Evolutionary conservation across 2,113 vertebrate species (phyloP), one percentile per base, ranked within the genome.

Genomic region (Gnathonemus echidnorhynchus): DNA sequence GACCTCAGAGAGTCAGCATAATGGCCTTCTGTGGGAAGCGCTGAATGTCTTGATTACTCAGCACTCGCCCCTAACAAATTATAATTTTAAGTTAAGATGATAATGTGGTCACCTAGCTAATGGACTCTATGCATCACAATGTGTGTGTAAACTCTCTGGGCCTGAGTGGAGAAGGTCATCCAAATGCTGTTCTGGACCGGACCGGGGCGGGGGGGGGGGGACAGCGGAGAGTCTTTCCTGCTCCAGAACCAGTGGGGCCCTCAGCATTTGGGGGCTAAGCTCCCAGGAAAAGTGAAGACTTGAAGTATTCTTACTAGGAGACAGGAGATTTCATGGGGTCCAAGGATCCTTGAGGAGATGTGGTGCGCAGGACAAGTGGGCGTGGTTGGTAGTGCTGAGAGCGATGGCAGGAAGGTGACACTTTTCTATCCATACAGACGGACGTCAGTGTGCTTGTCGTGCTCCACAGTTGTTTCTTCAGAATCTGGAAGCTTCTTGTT

Each of bases 291-390:
- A 48, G 53, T 89, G 92, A 89, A 91, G 90, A 91, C 88, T 90
- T 49, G 0, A 9, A 92, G 27, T 93, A 92, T 93, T 93, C 92
- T 74, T 90, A 39, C 80, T 74, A 84, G 92, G 91, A 92, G 91
- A 39, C 90, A 87, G 46, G 86, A 89, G 19, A 77, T 90, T 58
- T 92, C 27, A 39, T 87, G 19, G 86, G 89, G 53, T 49, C 35
- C 39, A 31, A 74, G 3, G 56, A 31, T 91, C 88, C 2, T 92
- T 88, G 10, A 35, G 10, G 1, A 56, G 87, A 27, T 45, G 87
- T 50, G 74, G 56, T 84, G 74, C 56, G 39, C 56, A 88, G 58
- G 2, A 19, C 49, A 19, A 88, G 49, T 48, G 1, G 5, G 87
- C 89, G 56, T 91, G 90, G 89, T 92, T 89, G 83, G 70, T 11